Evolutionary conservation across 1,140 invertebrate species (phyloP).

Genomic region (Scaptomyza montana): DNA sequence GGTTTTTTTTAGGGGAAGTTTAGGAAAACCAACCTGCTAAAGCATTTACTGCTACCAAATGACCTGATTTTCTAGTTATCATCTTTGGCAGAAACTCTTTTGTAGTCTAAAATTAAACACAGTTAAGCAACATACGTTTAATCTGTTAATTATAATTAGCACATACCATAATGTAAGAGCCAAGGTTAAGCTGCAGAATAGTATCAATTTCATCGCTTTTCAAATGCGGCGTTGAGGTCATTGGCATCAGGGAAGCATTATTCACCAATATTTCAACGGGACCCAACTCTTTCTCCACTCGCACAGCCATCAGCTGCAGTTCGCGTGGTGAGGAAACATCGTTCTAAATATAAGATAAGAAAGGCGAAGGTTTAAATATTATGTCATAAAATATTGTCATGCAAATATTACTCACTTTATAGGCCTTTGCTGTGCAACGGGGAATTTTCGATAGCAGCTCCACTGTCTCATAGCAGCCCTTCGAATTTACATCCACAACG

Average conservation of each 20-base stretch:
- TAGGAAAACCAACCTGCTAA: slow-evolving; percentile 55
- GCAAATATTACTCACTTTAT: slow-evolving; percentile 64
- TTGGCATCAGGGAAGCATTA: slow-evolving; percentile 81
- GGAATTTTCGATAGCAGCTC: slow-evolving; percentile 69
- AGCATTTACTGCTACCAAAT: slow-evolving; percentile 77
- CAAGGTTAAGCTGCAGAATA: slow-evolving; percentile 77
- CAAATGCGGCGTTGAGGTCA: slow-evolving; percentile 73
- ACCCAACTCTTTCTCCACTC: slow-evolving; percentile 81
- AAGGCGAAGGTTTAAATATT: background rate
- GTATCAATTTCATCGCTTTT: slow-evolving; percentile 78
- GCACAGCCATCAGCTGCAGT: slow-evolving; percentile 73
- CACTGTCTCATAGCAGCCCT: slow-evolving; percentile 78
- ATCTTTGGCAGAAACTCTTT: slow-evolving; percentile 81
- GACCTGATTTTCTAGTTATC: slow-evolving; percentile 75
- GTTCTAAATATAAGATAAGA: slow-evolving; percentile 56
- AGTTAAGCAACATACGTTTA: background rate
- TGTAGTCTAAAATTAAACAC: slow-evolving; percentile 57
- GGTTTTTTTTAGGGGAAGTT: background rate
- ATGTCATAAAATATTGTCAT: no score
- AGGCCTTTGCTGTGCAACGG: slow-evolving; percentile 70
- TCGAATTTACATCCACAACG: slow-evolving; percentile 79
- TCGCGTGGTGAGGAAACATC: slow-evolving; percentile 78
- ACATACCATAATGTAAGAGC: slow-evolving; percentile 78
- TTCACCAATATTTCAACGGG: slow-evolving; percentile 80
- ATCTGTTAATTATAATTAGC: no score